These are phyloP conservation scores for Pogonus chalceus DNA, from an alignment of 1,140 invertebrate species.

Conservation along the genomic window DNA sequence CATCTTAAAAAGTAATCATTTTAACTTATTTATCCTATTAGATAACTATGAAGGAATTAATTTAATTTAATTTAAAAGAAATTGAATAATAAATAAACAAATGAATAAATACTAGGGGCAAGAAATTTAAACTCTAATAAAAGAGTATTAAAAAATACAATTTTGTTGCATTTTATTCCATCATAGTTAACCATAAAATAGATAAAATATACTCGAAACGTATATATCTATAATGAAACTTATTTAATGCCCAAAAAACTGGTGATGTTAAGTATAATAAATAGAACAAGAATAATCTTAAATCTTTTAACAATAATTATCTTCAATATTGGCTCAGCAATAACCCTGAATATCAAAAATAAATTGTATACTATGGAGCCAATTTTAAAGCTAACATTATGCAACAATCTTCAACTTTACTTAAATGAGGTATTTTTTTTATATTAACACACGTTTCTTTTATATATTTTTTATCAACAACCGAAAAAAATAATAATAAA, in stretches of 20 bases:
- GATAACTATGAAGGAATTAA: no score
- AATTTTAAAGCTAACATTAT: not conserved
- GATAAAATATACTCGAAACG: not conserved
- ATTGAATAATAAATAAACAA: no score
- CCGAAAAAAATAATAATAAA: not conserved
- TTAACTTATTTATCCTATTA: no score
- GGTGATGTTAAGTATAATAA: not conserved
- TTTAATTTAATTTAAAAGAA: no score
- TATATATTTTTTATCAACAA: not conserved
- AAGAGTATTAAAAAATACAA: no score
- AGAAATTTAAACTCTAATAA: no score
- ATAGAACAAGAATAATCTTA: not conserved
- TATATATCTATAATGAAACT: not conserved
- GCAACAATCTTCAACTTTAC: not conserved
- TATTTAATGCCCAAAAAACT: not conserved
- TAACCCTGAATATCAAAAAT: not conserved
- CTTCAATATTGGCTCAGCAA: not conserved
- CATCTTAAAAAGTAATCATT: no score
- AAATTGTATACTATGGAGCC: not conserved
- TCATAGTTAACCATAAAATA: no score
- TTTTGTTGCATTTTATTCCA: no score
- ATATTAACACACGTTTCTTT: not conserved
- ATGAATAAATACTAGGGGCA: no score
- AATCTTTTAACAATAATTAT: not conserved
- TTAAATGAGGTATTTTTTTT: slow-evolving; percentile 2